Conservation (phyloP, 2,888 invertebrate genomes). For the Atethmia centrago region DNA sequence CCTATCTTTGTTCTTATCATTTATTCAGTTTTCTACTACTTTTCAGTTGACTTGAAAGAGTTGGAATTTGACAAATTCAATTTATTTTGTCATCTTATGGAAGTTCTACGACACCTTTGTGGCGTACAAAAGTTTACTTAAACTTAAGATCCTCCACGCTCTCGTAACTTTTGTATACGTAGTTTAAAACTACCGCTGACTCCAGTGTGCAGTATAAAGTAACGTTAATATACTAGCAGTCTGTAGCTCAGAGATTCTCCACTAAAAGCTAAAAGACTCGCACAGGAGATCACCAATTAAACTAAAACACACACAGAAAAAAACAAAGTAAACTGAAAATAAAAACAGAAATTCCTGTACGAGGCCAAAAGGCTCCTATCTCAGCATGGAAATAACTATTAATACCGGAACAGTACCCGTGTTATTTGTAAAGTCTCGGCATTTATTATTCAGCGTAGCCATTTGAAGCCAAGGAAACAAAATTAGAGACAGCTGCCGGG, state of each 20-base stretch:
- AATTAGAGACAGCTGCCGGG: slow-evolving; percentile 64
- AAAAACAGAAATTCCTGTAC: too few species aligned
- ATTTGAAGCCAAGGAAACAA: slow-evolving; percentile 58
- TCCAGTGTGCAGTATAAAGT: slow-evolving; percentile 12
- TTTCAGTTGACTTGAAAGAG: slow-evolving; percentile 17
- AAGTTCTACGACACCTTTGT: slow-evolving; percentile 40
- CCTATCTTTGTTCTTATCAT: not conserved
- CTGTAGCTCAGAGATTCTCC: slow-evolving; percentile 2
- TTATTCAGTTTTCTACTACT: not conserved
- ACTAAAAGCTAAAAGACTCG: slow-evolving; percentile 35
- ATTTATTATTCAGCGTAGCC: slow-evolving; percentile 62
- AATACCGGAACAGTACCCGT: slow-evolving; percentile 41
- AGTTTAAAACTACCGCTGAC: slow-evolving; percentile 23
- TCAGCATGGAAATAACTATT: too few species aligned
- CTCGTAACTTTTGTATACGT: slow-evolving; percentile 23
- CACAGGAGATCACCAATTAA: too few species aligned
- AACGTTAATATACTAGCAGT: slow-evolving; percentile 1
- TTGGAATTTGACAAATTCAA: slow-evolving; percentile 26
- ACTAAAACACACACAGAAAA: too few species aligned
- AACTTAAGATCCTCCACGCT: slow-evolving; percentile 35
- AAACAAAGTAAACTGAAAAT: too few species aligned
- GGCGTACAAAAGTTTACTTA: slow-evolving; percentile 36
- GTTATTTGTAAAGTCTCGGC: slow-evolving; percentile 51
- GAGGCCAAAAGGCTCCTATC: too few species aligned
- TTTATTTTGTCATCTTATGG: slow-evolving; percentile 37